Percentiles rank a stretch among this genome's conserved stretches.
Conservation (phyloP, 2,888 invertebrate species). For the Chloroclystis v-ata region DNA sequence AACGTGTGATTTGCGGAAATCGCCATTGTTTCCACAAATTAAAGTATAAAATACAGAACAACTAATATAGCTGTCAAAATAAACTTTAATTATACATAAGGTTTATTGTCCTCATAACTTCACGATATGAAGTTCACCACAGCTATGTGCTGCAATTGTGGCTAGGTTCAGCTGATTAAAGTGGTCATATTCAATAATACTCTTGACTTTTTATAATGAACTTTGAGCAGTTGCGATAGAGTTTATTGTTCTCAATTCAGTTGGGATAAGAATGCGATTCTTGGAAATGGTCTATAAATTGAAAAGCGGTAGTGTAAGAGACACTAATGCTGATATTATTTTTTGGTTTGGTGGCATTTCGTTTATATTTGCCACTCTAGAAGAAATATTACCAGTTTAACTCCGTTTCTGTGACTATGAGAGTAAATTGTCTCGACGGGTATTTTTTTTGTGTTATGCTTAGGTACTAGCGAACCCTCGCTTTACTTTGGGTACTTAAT, state of each 20-base stretch:
- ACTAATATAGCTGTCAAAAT: too few species aligned
- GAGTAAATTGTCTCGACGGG: too few species aligned
- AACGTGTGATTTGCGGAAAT: slow-evolving; percentile 7
- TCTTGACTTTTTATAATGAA: too few species aligned
- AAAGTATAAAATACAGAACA: too few species aligned
- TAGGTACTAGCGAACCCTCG: too few species aligned
- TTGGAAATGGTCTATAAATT: slow-evolving; percentile 10
- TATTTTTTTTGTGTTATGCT: too few species aligned
- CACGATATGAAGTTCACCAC: background rate
- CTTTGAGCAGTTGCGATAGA: too few species aligned
- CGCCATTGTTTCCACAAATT: background rate
- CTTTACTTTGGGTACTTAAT: too few species aligned
- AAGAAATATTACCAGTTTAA: background rate
- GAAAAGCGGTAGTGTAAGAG: slow-evolving; percentile 5
- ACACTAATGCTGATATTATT: slow-evolving; percentile 20
- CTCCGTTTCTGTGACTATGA: background rate
- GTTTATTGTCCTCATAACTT: background rate
- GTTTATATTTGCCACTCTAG: background rate
- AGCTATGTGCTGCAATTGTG: background rate
- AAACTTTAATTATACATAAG: background rate
- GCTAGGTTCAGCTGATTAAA: background rate
- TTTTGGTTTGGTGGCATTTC: background rate
- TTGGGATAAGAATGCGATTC: background rate
- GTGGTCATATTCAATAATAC: background rate
- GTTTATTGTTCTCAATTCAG: background rate